These are phyloP conservation scores for Zygothrica quintamaculata DNA, from an alignment of 2,888 invertebrate genomes.

Conservation along the genomic window DNA sequence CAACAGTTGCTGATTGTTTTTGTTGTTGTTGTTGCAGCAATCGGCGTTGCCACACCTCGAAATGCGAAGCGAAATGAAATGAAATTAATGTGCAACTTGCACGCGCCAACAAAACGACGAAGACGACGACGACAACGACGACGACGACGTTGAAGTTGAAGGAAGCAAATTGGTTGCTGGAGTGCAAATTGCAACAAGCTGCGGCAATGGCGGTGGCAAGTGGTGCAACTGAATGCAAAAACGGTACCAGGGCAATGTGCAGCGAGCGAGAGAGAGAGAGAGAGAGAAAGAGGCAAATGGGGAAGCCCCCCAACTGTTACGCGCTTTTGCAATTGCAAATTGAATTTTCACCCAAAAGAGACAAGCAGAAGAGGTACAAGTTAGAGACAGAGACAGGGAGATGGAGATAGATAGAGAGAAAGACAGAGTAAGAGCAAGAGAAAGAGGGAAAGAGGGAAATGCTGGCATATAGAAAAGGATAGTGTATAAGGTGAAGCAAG, in stretches of 20 bases:
- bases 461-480: too few species aligned
- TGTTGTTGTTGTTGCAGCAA: conserved; percentile 58
- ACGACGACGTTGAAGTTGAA: neutral
- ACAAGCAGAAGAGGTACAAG: neutral
- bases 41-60: conserved; percentile 79
- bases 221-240: too few species aligned
- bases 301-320: conserved; percentile 59
- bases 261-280: neutral
- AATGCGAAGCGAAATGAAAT: conserved; percentile 71
- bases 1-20: conserved; percentile 39
- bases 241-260: too few species aligned
- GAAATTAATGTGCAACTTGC: conserved; percentile 81
- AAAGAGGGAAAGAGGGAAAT: neutral
- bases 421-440: too few species aligned
- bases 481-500: neutral
- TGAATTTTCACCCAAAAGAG: conserved; percentile 64
- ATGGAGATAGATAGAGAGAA: neutral
- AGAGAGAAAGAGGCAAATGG: neutral
- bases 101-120: conserved; percentile 69
- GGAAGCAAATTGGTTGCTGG: conserved; percentile 5
- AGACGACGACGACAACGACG: neutral
- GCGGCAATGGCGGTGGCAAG: neutral
- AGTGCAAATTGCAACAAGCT: conserved; percentile 12
- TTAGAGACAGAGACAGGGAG: too few species aligned
- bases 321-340: conserved; percentile 80